Evolutionary conservation across 2,888 invertebrate genomes (phyloP), one percentile per base, ranked within the genome.

Genomic region (Tenthredo notha): DNA sequence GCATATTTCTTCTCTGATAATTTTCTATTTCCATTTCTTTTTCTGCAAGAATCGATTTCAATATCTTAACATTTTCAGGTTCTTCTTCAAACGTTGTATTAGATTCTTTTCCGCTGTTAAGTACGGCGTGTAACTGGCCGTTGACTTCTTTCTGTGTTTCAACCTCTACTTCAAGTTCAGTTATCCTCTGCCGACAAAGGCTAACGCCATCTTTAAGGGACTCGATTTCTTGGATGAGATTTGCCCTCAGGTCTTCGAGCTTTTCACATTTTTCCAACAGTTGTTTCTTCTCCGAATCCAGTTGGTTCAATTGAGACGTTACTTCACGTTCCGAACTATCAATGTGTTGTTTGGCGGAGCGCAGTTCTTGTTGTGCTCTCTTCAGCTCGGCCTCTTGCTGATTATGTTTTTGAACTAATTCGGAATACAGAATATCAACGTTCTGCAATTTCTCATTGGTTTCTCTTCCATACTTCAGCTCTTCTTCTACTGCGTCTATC

Each of bases 271-370:
- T 90, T 65, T 92, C 89, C 7, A 90, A 87, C 65, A 94, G 87
- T 29, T 90, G 90, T 85, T 92, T 92, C 74, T 92, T 93, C 75
- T 92, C 92, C 1, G 88, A 88, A 82, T 93, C 89, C 50, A 94
- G 87, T 43, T 91, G 88, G 85, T 92, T 91, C 70, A 93, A 87
- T 86, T 94, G 95, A 6, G 92, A 90, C 82, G 94, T 94, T 54
- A 95, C 91, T 84, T 95, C 94, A n/a, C 91, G 91, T 88, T 95
- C 95, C 54, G 94, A 90, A 84, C 94, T 94, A 86, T 95, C 95
- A 33, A 94, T 91, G 86, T 94, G 94, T 2, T 92, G 91, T 86
- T 94, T 94, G 33, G 92, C 91, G 0, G 92, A 91, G 85, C 95
- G 94, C 86, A 94, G 93, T 9, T 94, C 93, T 3, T 89, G 88